phyloP scores from a whole-genome alignment of 2,888 invertebrate species.

The Dynastes hyllus region DNA sequence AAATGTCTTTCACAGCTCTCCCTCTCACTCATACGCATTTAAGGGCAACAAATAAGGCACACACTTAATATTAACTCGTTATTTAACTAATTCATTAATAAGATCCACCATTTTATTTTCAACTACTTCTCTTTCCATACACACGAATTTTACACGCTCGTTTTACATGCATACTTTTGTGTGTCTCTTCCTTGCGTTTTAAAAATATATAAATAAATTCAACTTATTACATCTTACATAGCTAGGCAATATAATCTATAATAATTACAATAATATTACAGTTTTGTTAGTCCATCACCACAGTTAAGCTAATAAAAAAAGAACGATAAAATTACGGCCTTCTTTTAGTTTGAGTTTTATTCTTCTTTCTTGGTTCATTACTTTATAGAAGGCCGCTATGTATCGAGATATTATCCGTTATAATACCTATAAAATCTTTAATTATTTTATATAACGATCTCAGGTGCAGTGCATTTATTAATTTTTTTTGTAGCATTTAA shows the following conservation, averaged over 20 bases:
- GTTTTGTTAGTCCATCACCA: constrained; percentile 71
- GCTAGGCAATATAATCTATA: constrained; percentile 53
- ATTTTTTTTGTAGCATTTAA: constrained; percentile 43
- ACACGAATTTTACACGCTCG: no score
- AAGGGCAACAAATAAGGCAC: constrained; percentile 7
- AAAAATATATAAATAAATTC: constrained; percentile 11
- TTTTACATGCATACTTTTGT: no score
- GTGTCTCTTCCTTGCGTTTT: neutral
- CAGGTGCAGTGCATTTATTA: constrained; percentile 57
- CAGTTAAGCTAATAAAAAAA: constrained; percentile 65
- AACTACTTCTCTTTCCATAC: no score
- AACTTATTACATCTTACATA: neutral
- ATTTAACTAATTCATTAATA: no score
- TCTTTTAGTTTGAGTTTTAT: constrained; percentile 25
- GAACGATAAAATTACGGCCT: constrained; percentile 63
- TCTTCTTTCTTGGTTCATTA: neutral
- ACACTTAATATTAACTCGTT: neutral
- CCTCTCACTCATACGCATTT: no score
- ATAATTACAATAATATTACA: constrained; percentile 69
- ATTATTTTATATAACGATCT: constrained; percentile 47
- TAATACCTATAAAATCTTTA: constrained; percentile 54
- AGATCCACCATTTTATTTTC: no score
- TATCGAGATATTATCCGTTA: constrained; percentile 5
- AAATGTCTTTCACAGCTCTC: no score
- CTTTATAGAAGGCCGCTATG: constrained; percentile 7